phyloP scores from a whole-genome alignment of 2,113 vertebrate genomes.

The Hypanus sabinus region DNA sequence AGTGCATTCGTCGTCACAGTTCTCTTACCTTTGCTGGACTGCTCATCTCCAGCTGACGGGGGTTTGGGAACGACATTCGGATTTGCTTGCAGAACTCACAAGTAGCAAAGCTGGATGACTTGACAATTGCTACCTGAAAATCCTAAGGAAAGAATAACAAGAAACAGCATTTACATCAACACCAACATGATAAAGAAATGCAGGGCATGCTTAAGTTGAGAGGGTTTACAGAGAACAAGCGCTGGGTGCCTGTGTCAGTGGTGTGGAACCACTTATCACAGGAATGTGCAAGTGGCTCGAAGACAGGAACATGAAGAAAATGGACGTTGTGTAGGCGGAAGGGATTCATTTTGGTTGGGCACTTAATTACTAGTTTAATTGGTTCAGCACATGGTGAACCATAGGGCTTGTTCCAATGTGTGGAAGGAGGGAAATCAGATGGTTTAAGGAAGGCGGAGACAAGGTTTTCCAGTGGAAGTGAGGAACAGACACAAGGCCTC shows the following conservation, averaged over 20 bases:
- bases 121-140: too few relatives aligned
- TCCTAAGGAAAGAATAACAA: not conserved
- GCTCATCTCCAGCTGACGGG: slow-evolving; percentile 40
- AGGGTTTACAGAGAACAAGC: too few relatives aligned
- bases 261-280: too few relatives aligned
- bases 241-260: too few relatives aligned
- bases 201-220: not conserved
- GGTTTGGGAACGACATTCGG: slow-evolving; percentile 41
- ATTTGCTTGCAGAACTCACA: slow-evolving; percentile 47
- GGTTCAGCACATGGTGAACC: too few relatives aligned
- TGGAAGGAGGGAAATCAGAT: not conserved
- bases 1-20: not conserved
- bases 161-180: not conserved
- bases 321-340: too few relatives aligned
- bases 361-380: too few relatives aligned
- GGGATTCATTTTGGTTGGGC: too few relatives aligned
- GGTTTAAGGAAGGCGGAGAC: not conserved
- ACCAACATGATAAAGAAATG: not conserved
- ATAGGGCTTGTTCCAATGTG: too few relatives aligned
- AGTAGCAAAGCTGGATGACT: not conserved
- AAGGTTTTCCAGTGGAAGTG: not conserved
- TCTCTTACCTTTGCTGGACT: slow-evolving; percentile 42
- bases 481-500: too few relatives aligned
- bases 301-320: too few relatives aligned
- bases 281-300: too few relatives aligned